Percentiles rank a stretch among this genome's conserved stretches.
phyloP scores from a whole-genome alignment of 2,797 vertebrate genomes.

The Melanotaenia parkinsoni region DNA sequence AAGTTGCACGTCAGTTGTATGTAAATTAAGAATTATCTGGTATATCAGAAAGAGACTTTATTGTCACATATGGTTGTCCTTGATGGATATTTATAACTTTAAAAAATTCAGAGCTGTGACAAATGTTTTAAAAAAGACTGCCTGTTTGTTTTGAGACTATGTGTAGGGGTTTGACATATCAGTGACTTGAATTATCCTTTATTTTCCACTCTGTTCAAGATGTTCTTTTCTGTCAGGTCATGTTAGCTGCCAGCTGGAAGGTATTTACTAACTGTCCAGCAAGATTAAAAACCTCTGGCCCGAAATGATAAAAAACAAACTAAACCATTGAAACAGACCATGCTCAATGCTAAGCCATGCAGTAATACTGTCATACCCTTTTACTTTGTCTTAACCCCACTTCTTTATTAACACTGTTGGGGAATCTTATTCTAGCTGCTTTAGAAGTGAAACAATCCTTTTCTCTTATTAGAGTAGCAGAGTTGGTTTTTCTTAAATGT shows the following conservation, averaged over 20 bases:
- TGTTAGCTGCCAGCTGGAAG: slow-evolving; percentile 26
- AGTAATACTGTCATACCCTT: slow-evolving; percentile 6
- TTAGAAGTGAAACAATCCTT: not conserved
- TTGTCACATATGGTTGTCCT: not conserved
- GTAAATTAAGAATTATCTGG: slow-evolving; percentile 6
- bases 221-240: slow-evolving; percentile 28
- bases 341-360: slow-evolving; percentile 13
- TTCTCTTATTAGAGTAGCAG: slow-evolving; percentile 13
- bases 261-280: slow-evolving; percentile 16
- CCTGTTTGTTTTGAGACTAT: slow-evolving; percentile 3
- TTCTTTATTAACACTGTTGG: slow-evolving; percentile 8
- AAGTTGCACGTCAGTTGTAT: slow-evolving; percentile 24
- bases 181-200: slow-evolving; percentile 31
- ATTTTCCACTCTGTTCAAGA: slow-evolving; percentile 44
- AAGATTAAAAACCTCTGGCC: slow-evolving; percentile 33
- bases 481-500: slow-evolving; percentile 21
- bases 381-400: slow-evolving; percentile 1
- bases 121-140: not conserved
- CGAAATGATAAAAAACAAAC: slow-evolving; percentile 3
- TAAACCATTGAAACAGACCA: slow-evolving; percentile 31
- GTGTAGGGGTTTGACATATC: not conserved
- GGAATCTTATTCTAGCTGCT: slow-evolving; percentile 43
- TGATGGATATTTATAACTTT: slow-evolving; percentile 10
- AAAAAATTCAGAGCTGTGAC: slow-evolving; percentile 6
- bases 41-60: too few relatives aligned